Percentiles rank a stretch among this genome's conserved stretches.
Conservation (phyloP, 2,113 vertebrate genomes). For the Pterocles gutturalis region DNA sequence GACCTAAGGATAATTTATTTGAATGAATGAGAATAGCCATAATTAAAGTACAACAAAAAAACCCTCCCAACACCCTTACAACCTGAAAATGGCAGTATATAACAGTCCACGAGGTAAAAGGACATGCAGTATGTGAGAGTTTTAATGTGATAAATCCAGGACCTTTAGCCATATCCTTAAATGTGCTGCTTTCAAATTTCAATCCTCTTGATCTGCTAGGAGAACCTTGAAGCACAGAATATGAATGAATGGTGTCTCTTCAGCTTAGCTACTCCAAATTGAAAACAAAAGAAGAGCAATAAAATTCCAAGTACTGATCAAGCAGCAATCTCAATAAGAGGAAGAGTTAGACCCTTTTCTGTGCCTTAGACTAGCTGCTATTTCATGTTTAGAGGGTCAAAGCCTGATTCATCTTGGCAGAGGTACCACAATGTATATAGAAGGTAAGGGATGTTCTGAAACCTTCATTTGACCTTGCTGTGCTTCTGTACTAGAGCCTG, state of each 20-base stretch:
- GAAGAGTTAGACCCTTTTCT: background rate
- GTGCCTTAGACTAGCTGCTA: background rate
- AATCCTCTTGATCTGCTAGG: background rate
- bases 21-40: background rate
- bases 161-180: background rate
- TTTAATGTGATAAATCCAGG: background rate
- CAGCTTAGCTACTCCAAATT: background rate
- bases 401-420: background rate
- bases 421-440: background rate
- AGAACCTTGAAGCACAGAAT: background rate
- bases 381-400: background rate
- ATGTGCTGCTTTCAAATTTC: background rate
- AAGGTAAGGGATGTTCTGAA: background rate
- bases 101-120: background rate
- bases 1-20: background rate
- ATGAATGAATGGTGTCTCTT: background rate
- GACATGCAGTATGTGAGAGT: background rate
- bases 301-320: background rate
- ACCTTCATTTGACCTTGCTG: background rate
- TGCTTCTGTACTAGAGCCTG: background rate
- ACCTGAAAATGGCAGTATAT: background rate
- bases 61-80: background rate
- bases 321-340: background rate
- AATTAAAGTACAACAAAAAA: background rate
- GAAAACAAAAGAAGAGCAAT: background rate